Base-by-base conservation (phyloP, 2,797 vertebrate species). In the Mormyrus proboscirostris region DNA sequence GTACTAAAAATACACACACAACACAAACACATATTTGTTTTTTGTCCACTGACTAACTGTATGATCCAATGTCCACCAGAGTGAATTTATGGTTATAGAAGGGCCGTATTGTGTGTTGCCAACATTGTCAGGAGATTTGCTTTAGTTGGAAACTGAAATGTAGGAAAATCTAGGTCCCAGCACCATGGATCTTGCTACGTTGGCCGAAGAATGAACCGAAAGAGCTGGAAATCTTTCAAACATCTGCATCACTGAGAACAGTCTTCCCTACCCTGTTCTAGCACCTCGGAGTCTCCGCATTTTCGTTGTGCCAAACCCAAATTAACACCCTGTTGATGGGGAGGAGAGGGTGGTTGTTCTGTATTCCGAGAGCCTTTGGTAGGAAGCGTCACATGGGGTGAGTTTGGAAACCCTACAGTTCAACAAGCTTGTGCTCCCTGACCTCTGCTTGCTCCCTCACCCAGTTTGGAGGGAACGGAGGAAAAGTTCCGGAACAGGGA, bases 401-500 rank as follows among this genome's bases (percentile, higher is more conserved):
- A 51, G 47, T 85, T 14, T 53, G 50, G 29, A 51, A 38, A 38
- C 4, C 5, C 50, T 51, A 59, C 50, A 73, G 1, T 14, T 38
- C 29, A 6, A 16, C 12, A 25, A 29, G 59, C 3, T 29, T 29
- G 25, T 51, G 4, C 19, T 53, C 51, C 85, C 10, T 55, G 51
- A 50, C 25, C 25, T 53, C 50, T 55, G 51, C 33, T 7, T 41
- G 33, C 51, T 76, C 69, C 38, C 57, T 49, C 87, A 25, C 93
- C 92, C 94, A 99, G 98, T 94, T 95, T 99, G 95, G 97, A 99
- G 95, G 98, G 98, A 93, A 97, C 98, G 88, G 98, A 99, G 95
- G 98, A 99, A 87, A 99, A 98, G 94, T 99, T 99, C 90, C 95
- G 97, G 92, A 98, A 96, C 96, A 96, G 98, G 93, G 98, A 99